Evolutionary conservation across 2,113 vertebrate species (phyloP), one percentile per base, ranked within the genome.

Genomic region (Apaloderma vittatum): DNA sequence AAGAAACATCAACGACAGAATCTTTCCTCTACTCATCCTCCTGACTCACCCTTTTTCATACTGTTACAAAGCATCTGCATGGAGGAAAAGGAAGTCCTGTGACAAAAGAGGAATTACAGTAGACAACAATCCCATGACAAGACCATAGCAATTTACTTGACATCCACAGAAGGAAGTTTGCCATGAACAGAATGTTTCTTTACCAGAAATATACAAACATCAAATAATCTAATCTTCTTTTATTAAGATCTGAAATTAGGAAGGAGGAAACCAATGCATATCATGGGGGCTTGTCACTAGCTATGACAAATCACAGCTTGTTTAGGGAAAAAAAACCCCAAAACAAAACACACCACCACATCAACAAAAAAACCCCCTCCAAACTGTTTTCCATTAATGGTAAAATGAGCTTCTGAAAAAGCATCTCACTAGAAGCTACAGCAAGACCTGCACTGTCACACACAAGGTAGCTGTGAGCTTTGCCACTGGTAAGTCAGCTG

Each of bases 281-380:
- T 9, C 5, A 6, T 6, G 19, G 7, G 19, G 7, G 26, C 0
- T 3, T 45, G 21, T 52, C 49, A 40, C 30, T n/a, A 67, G 58
- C 81, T 85, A 82, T 8, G 16, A 88, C 12, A 62, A 89, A 68
- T 0, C 62, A 8, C 36, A 89, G 12, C 36, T 48, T 62, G 7
- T n/a, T 76, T 40, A 36, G 15, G 5, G 48, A 74, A 49, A 66
- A 12, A 27, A 29, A 3, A 23, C 21, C 24, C 40, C 23, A 32
- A 51, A 40, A 40, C 9, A 72, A 32, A 40, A 73, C 59, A 82
- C 36, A 52, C 2, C 10, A 23, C 6, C 20, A 30, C 15, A 54
- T 29, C 29, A 52, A 32, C 18, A 57, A 57, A 18, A 45, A 63
- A 12, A 15, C 2, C 13, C n/a, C 12, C 34, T 27, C 27, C 27